Conservation (phyloP, 2,888 invertebrate genomes). For the Chrysolina oricalcia region DNA sequence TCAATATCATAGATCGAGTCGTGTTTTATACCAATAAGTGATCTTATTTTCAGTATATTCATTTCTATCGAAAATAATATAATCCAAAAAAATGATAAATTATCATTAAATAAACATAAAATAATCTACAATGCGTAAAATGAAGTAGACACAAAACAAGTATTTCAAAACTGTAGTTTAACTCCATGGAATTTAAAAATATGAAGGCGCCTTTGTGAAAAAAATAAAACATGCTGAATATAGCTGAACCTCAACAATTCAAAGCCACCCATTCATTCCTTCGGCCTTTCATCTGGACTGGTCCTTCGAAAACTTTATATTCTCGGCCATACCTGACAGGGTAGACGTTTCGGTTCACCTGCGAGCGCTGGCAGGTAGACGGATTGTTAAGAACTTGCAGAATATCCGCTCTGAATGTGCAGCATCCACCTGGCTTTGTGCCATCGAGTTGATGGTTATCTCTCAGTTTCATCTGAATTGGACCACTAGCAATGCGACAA, state of each 20-base stretch:
- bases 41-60: too few relatives aligned
- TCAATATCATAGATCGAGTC: too few relatives aligned
- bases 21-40: too few relatives aligned
- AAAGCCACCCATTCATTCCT: neutral
- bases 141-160: too few relatives aligned
- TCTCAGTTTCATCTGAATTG: conserved; percentile 41
- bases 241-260: neutral
- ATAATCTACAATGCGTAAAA: too few relatives aligned
- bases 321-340: conserved; percentile 28
- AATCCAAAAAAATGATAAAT: too few relatives aligned
- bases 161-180: too few relatives aligned
- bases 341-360: conserved; percentile 36
- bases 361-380: conserved; percentile 36
- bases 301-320: conserved; percentile 36
- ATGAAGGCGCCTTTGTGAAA: too few relatives aligned
- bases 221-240: neutral
- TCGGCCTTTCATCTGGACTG: neutral
- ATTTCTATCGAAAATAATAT: too few relatives aligned
- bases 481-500: conserved; percentile 17
- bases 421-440: conserved; percentile 41
- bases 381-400: conserved; percentile 43
- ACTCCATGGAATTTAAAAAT: too few relatives aligned
- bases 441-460: conserved; percentile 42
- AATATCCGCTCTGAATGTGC: conserved; percentile 37
- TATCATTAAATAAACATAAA: too few relatives aligned